Conservation (phyloP, 2,797 vertebrate genomes). For the Onychomys leucogaster region DNA sequence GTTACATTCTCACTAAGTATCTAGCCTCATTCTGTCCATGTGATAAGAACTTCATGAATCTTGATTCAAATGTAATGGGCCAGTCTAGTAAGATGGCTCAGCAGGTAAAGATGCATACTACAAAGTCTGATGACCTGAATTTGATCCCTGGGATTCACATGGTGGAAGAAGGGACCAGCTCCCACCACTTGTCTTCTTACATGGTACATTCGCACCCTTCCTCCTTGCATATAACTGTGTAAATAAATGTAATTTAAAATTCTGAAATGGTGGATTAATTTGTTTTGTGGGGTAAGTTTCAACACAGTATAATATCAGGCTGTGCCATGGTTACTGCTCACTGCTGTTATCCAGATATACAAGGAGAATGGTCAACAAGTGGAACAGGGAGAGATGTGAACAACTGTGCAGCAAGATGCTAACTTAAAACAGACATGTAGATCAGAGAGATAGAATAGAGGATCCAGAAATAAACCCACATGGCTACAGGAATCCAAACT, state of each 20-base stretch:
- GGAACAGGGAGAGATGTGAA: neutral
- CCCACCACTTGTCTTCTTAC: neutral
- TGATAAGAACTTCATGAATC: neutral
- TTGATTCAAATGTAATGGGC: neutral
- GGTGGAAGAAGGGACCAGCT: neutral
- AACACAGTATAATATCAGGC: neutral
- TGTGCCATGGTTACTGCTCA: neutral
- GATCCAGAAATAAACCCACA: neutral
- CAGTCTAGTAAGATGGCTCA: neutral
- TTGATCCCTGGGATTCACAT: neutral
- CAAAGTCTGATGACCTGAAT: neutral
- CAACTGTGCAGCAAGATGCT: neutral
- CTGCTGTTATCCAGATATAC: neutral
- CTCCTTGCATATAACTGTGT: neutral
- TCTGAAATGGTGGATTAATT: neutral
- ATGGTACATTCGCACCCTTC: neutral
- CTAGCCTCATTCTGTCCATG: neutral
- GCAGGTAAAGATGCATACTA: neutral
- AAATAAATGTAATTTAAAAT: neutral
- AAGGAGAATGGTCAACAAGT: neutral
- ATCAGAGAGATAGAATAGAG: neutral
- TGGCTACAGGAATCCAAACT: neutral
- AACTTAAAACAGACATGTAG: neutral
- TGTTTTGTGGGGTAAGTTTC: neutral
- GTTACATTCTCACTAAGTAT: neutral